These are phyloP conservation scores for Propithecus perrieri DNA, from an alignment of 2,797 vertebrate species.

Conservation along the genomic window DNA sequence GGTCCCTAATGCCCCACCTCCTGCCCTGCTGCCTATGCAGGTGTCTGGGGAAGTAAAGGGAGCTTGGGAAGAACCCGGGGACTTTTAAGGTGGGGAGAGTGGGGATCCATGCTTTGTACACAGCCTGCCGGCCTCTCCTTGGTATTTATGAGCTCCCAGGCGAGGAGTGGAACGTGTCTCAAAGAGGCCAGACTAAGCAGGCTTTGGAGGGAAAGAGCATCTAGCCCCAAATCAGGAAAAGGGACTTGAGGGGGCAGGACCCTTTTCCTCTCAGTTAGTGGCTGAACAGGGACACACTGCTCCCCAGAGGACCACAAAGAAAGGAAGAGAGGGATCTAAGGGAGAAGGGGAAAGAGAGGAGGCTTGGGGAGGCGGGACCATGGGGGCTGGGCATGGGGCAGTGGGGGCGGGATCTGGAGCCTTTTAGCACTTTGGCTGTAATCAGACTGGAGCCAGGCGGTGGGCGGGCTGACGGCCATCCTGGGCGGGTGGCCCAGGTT, in stretches of 20 bases:
- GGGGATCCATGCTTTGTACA: conserved; percentile 1
- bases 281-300: not conserved
- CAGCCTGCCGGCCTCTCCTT: conserved; percentile 36
- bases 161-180: conserved; percentile 41
- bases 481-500: conserved; percentile 74
- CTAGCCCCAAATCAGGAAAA: not conserved
- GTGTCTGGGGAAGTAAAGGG: conserved; percentile 35
- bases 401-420: conserved; percentile 38
- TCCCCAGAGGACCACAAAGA: not conserved
- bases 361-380: not conserved
- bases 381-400: not conserved
- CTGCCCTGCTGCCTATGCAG: not conserved
- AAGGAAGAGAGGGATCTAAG: not conserved
- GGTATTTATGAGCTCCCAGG: conserved; percentile 74
- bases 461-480: conserved; percentile 58
- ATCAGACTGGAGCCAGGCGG: conserved; percentile 70
- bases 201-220: not conserved
- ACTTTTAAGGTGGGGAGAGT: not conserved
- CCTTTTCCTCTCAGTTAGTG: not conserved
- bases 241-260: not conserved
- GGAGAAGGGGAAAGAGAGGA: not conserved
- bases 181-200: conserved; percentile 39
- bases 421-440: conserved; percentile 64
- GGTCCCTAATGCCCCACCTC: not conserved
- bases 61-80: conserved; percentile 24